Conservation (phyloP, 2,113 vertebrate species). For the Alouatta palliata region DNA sequence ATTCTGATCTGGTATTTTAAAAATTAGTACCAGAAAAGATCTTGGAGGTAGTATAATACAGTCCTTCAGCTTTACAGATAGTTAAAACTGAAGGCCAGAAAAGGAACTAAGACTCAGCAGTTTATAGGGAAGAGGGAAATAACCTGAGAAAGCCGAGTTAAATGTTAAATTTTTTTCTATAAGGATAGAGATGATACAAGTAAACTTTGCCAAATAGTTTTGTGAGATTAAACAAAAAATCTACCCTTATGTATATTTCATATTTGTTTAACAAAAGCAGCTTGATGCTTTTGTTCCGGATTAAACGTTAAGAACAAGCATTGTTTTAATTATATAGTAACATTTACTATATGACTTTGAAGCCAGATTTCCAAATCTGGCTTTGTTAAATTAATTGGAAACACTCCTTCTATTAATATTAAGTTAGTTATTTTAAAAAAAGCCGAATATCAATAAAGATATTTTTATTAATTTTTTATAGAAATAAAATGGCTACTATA, state of each 20-base stretch:
- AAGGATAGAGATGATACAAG: slow-evolving; percentile 25
- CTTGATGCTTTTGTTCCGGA: slow-evolving; percentile 30
- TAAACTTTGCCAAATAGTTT: slow-evolving; percentile 33
- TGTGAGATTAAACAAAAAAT: background rate
- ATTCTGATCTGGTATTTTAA: slow-evolving; percentile 18
- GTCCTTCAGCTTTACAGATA: slow-evolving; percentile 7
- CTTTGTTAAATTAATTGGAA: slow-evolving; percentile 49
- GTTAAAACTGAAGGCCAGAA: slow-evolving; percentile 42
- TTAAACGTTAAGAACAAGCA: background rate
- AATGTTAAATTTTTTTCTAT: slow-evolving; percentile 18
- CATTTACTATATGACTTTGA: slow-evolving; percentile 40
- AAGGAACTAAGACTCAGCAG: slow-evolving; percentile 27
- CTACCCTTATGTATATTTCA: slow-evolving; percentile 6
- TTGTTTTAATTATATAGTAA: slow-evolving; percentile 44
- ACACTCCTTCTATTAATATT: slow-evolving; percentile 40
- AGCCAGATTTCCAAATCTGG: slow-evolving; percentile 35
- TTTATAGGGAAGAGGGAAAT: background rate
- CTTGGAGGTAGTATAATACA: background rate
- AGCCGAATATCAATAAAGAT: slow-evolving; percentile 29
- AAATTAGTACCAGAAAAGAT: slow-evolving; percentile 27
- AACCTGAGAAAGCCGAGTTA: background rate
- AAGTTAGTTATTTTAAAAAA: background rate
- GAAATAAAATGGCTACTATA: slow-evolving; percentile 53
- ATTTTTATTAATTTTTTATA: slow-evolving; percentile 63
- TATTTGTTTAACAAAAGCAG: slow-evolving; percentile 21